Percentiles rank a stretch among this genome's conserved stretches.
These are phyloP conservation scores for Mandrillus leucophaeus DNA, from an alignment of 2,113 vertebrate genomes.

Conservation along the genomic window DNA sequence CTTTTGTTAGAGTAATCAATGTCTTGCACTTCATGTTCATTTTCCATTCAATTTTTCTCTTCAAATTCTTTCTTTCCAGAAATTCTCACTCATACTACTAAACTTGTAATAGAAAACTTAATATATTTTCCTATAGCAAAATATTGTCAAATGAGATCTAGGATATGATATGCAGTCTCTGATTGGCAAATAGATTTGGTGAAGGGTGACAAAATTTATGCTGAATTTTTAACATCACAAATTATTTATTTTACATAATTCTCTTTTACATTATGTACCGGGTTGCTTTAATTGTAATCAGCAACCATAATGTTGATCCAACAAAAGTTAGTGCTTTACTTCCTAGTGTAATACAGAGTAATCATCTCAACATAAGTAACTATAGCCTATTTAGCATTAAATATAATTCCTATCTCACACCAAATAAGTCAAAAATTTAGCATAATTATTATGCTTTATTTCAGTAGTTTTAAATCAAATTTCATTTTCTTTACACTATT, in stretches of 20 bases:
- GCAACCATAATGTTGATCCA: background rate
- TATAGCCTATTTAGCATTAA: background rate
- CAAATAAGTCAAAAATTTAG: background rate
- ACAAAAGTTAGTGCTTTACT: conserved; percentile 12
- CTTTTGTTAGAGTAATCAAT: background rate
- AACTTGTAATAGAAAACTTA: background rate
- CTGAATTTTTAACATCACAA: background rate
- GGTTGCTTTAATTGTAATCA: background rate
- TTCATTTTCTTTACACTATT: too few relatives aligned
- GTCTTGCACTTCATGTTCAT: background rate
- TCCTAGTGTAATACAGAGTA: background rate
- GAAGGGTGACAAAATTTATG: background rate
- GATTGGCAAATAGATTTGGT: background rate
- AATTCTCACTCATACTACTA: background rate
- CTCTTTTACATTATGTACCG: background rate
- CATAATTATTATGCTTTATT: too few relatives aligned
- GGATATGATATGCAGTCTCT: background rate
- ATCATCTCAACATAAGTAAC: background rate
- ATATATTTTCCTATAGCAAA: background rate
- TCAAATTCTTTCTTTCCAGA: background rate
- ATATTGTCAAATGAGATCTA: background rate
- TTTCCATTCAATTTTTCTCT: background rate
- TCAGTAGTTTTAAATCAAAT: too few relatives aligned
- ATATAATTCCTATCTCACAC: background rate
- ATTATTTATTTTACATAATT: background rate